Conservation (phyloP, 2,888 invertebrate genomes). For the Venustoraphidia nigricollis region DNA sequence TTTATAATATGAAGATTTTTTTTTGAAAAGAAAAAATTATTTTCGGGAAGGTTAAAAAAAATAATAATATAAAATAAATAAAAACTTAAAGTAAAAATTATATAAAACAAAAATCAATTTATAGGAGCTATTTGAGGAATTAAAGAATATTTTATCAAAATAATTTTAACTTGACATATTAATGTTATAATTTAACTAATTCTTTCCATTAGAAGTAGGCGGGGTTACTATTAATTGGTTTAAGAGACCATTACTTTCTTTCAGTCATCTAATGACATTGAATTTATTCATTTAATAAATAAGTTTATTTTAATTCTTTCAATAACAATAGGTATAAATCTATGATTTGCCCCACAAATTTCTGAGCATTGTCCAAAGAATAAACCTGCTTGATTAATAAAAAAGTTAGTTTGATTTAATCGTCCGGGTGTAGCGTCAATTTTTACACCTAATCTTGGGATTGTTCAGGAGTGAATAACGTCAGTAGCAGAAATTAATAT, state of each 20-base stretch:
- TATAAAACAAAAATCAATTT: conserved; percentile 31
- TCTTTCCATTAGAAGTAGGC: conserved; percentile 46
- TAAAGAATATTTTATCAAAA: conserved; percentile 41
- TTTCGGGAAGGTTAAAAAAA: conserved; percentile 29
- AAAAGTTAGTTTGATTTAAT: conserved; percentile 45
- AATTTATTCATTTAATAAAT: conserved; percentile 42
- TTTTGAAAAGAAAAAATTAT: conserved; percentile 19
- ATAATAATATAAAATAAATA: conserved; percentile 35
- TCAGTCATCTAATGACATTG: conserved; percentile 47
- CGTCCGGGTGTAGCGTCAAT: conserved; percentile 49
- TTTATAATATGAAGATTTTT: conserved; percentile 18
- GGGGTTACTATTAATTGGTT: conserved; percentile 47
- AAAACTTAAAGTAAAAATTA: conserved; percentile 27
- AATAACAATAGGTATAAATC: conserved; percentile 61
- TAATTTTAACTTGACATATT: conserved; percentile 54
- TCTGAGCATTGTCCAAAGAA: conserved; percentile 66
- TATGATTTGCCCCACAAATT: conserved; percentile 68
- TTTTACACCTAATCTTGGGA: conserved; percentile 45
- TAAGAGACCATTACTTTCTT: conserved; percentile 56
- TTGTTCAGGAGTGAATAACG: conserved; percentile 51
- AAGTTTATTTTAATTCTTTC: conserved; percentile 38
- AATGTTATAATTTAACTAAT: conserved; percentile 40
- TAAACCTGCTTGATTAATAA: conserved; percentile 44
- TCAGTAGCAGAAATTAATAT: conserved; percentile 43
- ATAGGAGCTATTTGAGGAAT: conserved; percentile 54